These are phyloP conservation scores for Picus viridis DNA, from an alignment of 2,797 vertebrate genomes.

Conservation along the genomic window DNA sequence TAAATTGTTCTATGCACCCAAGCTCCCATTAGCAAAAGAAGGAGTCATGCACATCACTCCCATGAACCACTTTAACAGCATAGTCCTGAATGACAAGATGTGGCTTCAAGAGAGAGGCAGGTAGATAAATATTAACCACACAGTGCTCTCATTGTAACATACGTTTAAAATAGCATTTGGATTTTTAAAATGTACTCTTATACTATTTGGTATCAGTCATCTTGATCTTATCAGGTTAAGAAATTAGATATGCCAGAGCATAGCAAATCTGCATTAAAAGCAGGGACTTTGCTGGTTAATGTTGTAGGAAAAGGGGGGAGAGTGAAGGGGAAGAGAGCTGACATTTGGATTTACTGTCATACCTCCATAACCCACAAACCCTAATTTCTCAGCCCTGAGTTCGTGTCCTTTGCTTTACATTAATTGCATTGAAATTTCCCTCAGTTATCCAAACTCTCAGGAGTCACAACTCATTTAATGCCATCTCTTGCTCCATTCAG, in stretches of 20 bases:
- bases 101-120: constrained; percentile 26
- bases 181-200: constrained; percentile 6
- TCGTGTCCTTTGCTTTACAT: neutral
- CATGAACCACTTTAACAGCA: constrained; percentile 32
- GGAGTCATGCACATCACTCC: constrained; percentile 55
- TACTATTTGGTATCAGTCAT: neutral
- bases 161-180: constrained; percentile 9
- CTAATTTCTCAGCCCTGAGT: constrained; percentile 12
- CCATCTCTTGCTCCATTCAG: neutral
- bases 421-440: neutral
- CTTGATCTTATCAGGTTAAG: constrained; percentile 40
- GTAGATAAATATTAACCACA: constrained; percentile 30
- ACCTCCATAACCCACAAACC: constrained; percentile 7
- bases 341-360: constrained; percentile 6
- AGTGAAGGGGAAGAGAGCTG: neutral
- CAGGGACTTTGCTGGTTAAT: neutral
- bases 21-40: constrained; percentile 62
- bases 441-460: constrained; percentile 8
- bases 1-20: constrained; percentile 64
- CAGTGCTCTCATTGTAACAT: neutral
- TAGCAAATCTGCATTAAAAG: constrained; percentile 24
- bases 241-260: constrained; percentile 34
- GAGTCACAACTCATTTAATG: neutral
- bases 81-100: neutral
- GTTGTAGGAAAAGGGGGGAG: neutral